Evolutionary conservation across 2,797 vertebrate genomes (phyloP).

Genomic region (Neoniphon sammara): DNA sequence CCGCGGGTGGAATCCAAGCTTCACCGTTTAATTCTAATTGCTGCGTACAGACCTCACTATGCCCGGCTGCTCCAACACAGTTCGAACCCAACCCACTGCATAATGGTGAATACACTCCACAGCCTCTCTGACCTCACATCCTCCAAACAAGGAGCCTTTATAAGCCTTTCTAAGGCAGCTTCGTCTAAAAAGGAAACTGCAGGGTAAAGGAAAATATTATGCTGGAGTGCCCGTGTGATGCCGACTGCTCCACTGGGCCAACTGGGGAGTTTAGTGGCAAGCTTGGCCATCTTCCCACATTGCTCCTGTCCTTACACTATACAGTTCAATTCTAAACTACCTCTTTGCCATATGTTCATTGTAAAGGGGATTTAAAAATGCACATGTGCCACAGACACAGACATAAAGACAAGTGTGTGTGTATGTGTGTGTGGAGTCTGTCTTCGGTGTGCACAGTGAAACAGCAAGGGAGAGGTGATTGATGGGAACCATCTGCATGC

Average conservation of each 20-base stretch:
- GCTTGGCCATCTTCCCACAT: slow-evolving; percentile 7
- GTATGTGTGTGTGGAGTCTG: slow-evolving; percentile 5
- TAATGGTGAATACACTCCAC: slow-evolving; percentile 43
- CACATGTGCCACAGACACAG: neutral
- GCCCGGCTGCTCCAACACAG: slow-evolving; percentile 8
- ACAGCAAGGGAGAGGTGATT: slow-evolving; percentile 41
- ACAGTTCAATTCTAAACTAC: slow-evolving; percentile 9
- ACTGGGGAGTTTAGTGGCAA: slow-evolving; percentile 52
- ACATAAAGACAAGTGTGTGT: slow-evolving; percentile 4
- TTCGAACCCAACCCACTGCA: slow-evolving; percentile 28
- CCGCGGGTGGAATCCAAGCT: slow-evolving; percentile 11
- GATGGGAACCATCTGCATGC: slow-evolving; percentile 64
- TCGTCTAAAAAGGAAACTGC: slow-evolving; percentile 65
- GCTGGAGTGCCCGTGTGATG: slow-evolving; percentile 52
- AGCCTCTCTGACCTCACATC: slow-evolving; percentile 44
- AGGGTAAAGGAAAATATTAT: slow-evolving; percentile 72
- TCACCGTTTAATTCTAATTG: slow-evolving; percentile 9
- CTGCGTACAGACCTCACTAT: neutral
- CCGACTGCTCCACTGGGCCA: slow-evolving; percentile 38
- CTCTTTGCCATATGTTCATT: neutral
- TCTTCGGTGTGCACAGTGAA: slow-evolving; percentile 33
- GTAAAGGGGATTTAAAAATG: slow-evolving; percentile 29
- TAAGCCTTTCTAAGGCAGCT: slow-evolving; percentile 19
- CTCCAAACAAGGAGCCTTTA: slow-evolving; percentile 64
- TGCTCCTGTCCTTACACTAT: slow-evolving; percentile 2